These are phyloP conservation scores for Xylocampa areola DNA, from an alignment of 2,888 invertebrate species.

Conservation along the genomic window DNA sequence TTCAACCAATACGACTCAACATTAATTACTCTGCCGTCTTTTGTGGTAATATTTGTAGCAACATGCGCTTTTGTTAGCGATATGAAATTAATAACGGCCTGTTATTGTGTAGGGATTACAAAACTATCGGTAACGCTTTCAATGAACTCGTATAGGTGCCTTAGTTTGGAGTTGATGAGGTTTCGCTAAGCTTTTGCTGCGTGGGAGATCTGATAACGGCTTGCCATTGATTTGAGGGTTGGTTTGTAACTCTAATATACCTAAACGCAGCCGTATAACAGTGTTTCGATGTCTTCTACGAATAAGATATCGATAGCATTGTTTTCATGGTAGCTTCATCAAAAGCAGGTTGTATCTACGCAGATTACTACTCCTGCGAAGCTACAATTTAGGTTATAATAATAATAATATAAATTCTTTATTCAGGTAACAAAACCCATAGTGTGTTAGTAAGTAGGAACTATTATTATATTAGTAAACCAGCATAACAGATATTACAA, in stretches of 20 bases:
- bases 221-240: constrained; percentile 13
- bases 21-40: constrained; percentile 83
- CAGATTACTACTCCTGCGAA: too few species aligned
- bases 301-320: too few species aligned
- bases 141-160: constrained; percentile 72
- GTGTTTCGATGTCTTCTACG: constrained; percentile 8
- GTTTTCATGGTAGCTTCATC: not conserved
- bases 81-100: constrained; percentile 81
- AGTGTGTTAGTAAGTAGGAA: too few species aligned
- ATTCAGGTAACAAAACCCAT: too few species aligned
- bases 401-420: too few species aligned
- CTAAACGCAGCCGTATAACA: constrained; percentile 11
- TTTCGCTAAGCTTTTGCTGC: constrained; percentile 66
- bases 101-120: constrained; percentile 75
- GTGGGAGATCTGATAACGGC: constrained; percentile 20
- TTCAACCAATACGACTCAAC: constrained; percentile 83
- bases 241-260: too few species aligned
- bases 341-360: constrained; percentile 1
- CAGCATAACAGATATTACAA: too few species aligned
- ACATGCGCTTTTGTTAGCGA: constrained; percentile 84
- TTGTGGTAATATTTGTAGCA: constrained; percentile 84
- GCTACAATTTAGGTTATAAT: too few species aligned
- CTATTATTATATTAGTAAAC: too few species aligned
- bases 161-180: constrained; percentile 74
- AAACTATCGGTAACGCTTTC: constrained; percentile 71